Conservation (phyloP, 2,113 vertebrate genomes). For the Poeciliopsis retropinna region DNA sequence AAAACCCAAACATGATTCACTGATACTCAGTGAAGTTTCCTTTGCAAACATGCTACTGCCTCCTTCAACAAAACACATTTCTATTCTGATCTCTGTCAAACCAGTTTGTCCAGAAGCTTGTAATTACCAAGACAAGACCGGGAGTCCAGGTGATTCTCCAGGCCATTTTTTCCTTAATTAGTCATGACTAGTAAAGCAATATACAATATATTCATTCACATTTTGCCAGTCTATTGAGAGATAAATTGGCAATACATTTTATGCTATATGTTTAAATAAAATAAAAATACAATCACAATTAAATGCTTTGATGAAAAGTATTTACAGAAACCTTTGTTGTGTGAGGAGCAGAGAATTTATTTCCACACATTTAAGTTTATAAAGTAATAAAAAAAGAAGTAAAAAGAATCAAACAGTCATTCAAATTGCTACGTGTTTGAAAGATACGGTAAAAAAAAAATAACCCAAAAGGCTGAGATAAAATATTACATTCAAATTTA, state of each 20-base stretch:
- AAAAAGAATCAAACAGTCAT: neutral
- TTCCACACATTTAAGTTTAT: neutral
- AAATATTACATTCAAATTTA: neutral
- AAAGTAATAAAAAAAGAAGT: neutral
- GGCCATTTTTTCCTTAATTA: neutral
- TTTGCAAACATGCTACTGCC: constrained; percentile 24
- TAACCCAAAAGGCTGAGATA: constrained; percentile 14
- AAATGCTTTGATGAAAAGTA: constrained; percentile 17
- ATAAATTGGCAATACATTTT: neutral
- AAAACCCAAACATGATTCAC: constrained; percentile 9
- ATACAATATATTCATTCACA: neutral
- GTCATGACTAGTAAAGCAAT: neutral
- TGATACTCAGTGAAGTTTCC: constrained; percentile 60
- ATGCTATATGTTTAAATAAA: neutral
- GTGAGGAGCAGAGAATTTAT: neutral
- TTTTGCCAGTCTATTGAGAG: constrained; percentile 30
- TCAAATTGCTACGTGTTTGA: neutral
- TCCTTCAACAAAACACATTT: constrained; percentile 10
- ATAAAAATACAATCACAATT: constrained; percentile 11
- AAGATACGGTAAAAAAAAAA: constrained; percentile 2
- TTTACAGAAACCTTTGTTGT: neutral
- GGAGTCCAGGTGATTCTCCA: constrained; percentile 9
- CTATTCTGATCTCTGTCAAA: constrained; percentile 72
- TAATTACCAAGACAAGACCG: neutral
- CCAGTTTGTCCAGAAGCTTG: constrained; percentile 68